These are phyloP conservation scores for Drosophila mimetica DNA, from an alignment of 2,888 invertebrate genomes.

Conservation along the genomic window DNA sequence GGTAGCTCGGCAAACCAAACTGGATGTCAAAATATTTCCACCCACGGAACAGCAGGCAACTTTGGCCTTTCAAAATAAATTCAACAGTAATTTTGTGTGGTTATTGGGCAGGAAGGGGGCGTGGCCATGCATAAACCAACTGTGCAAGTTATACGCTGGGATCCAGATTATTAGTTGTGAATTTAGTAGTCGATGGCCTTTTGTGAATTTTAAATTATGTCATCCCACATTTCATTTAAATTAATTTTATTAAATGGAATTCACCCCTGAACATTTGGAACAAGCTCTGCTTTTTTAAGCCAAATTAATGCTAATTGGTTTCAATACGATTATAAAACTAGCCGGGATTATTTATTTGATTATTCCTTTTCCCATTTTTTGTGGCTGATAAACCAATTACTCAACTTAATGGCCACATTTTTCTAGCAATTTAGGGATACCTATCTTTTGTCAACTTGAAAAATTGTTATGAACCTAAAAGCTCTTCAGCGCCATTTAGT, in stretches of 20 bases:
- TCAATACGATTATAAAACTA: slow-evolving; percentile 12
- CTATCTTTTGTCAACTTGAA: slow-evolving; percentile 5
- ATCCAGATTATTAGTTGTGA: slow-evolving; percentile 30
- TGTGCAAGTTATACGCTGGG: slow-evolving; percentile 2
- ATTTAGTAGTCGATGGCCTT: slow-evolving; percentile 17
- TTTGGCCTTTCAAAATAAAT: slow-evolving; percentile 27
- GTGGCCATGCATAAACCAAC: slow-evolving; percentile 18
- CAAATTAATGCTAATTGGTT: slow-evolving; percentile 6
- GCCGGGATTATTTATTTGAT: not conserved
- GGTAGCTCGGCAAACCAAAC: slow-evolving; percentile 29
- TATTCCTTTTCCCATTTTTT: not conserved
- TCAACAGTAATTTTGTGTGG: slow-evolving; percentile 35
- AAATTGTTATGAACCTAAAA: slow-evolving; percentile 9
- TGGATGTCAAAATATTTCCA: slow-evolving; percentile 42
- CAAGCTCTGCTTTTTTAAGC: not conserved
- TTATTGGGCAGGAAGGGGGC: slow-evolving; percentile 37
- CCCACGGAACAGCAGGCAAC: slow-evolving; percentile 20
- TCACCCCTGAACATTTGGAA: not conserved
- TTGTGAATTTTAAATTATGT: slow-evolving; percentile 21
- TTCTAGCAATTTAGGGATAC: not conserved
- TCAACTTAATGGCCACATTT: not conserved
- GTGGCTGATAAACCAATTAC: slow-evolving; percentile 7
- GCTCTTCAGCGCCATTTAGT: slow-evolving; percentile 1
- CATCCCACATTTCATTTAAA: slow-evolving; percentile 16
- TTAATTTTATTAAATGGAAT: slow-evolving; percentile 14